Evolutionary conservation across 2,888 invertebrate genomes (phyloP).

Genomic region (Epinotia demarniana): DNA sequence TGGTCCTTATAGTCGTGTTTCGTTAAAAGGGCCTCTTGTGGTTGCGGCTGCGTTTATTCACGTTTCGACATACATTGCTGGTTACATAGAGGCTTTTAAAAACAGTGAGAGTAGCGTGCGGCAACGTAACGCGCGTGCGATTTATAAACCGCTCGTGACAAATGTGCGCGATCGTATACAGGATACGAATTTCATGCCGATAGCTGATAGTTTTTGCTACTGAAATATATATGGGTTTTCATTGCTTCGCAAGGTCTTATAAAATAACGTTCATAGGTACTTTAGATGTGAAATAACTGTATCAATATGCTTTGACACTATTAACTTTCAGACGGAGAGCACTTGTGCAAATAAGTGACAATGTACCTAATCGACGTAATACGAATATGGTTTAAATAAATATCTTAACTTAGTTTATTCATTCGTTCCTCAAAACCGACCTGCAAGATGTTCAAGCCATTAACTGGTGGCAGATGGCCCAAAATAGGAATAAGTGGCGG

Average conservation of each 20-base stretch:
- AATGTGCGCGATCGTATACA: constrained; percentile 36
- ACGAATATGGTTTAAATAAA: no score
- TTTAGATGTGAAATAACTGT: no score
- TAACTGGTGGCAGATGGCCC: no score
- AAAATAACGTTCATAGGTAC: not conserved
- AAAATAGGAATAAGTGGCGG: no score
- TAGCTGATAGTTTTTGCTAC: constrained; percentile 43
- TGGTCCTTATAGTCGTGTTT: not conserved
- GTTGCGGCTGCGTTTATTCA: not conserved
- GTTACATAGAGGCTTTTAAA: not conserved
- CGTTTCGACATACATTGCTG: constrained; percentile 41
- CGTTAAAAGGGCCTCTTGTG: not conserved
- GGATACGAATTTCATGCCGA: constrained; percentile 44
- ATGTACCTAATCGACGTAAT: not conserved
- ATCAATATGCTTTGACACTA: not conserved
- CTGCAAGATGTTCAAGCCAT: no score
- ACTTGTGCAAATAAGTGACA: constrained; percentile 1
- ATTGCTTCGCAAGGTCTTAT: constrained; percentile 12
- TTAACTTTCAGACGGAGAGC: not conserved
- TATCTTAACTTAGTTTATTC: no score
- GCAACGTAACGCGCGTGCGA: not conserved
- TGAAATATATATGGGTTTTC: constrained; percentile 40
- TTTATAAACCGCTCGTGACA: constrained; percentile 23
- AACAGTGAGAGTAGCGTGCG: not conserved
- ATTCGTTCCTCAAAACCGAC: no score